Base-by-base conservation (phyloP, 2,797 vertebrate species). In the Huso huso region DNA sequence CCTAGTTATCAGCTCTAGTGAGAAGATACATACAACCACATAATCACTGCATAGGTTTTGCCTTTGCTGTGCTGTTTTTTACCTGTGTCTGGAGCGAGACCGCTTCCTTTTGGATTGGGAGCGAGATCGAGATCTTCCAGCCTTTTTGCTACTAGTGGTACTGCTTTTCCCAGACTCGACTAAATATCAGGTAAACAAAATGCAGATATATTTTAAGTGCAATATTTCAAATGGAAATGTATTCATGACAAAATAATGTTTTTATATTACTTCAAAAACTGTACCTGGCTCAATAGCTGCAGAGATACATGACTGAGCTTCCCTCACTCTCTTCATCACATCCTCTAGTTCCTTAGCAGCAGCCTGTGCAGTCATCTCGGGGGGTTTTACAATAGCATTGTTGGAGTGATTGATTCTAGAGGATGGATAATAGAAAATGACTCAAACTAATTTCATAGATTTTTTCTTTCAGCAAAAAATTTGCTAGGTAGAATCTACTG, bases 391-490 rank as follows among this genome's bases (percentile, higher is more conserved):
- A 70, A 99, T 99, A 78, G 95, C 95, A 67, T 98, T 98, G 83
- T 98, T 98, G 86, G 96, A 99, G 89, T 99, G 96, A 89, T 99
- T 99, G 74, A 99, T 96, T 88, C 96, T 99, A 83, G 75, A 71
- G 10, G 64, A 70, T 73, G 12, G 59, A 66, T 12, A 0, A 13
- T 71, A 69, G 66, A n/a, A n/a, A 55, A 9, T 55, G 2, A 55
- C 8, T 9, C 12, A 55, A n/a, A 9, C 52, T n/a, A 37, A 37
- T 37, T 37, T 37, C 2, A 37, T 37, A 37, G 23, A 37, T 37
- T 37, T 37, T 37, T 37, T 37, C 2, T 37, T 37, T 37, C 23
- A 37, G 23, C 23, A 37, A 1, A 37, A 37, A 37, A 37, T 37
- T 37, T 37, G 23, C 23, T 37, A 37, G 23, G 23, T 37, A 37